These are phyloP conservation scores for Porphyrio hochstetteri DNA, from an alignment of 2,113 vertebrate species.

Conservation along the genomic window DNA sequence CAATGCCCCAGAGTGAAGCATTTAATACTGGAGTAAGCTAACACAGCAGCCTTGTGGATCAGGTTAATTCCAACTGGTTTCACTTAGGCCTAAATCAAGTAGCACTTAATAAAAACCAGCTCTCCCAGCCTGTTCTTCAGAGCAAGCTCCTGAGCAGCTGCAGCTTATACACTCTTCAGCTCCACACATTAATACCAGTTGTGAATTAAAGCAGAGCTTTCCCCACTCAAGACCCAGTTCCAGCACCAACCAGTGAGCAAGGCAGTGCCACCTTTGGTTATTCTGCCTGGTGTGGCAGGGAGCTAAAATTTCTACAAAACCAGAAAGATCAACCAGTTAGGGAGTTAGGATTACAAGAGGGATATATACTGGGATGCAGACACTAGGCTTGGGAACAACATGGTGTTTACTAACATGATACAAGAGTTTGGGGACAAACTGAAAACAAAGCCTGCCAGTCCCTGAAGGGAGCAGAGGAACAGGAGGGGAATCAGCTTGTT, in stretches of 20 bases:
- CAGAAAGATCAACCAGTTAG: not conserved
- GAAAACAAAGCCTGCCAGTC: not conserved
- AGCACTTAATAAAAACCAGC: not conserved
- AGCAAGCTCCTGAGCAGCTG: not conserved
- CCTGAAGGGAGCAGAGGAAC: too few relatives aligned
- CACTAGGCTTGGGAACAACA: not conserved
- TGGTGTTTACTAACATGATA: fast-evolving
- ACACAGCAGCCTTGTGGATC: not conserved
- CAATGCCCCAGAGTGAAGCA: not conserved
- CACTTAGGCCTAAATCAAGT: not conserved
- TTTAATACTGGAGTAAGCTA: not conserved
- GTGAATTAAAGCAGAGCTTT: not conserved
- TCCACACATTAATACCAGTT: not conserved
- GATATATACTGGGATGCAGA: not conserved
- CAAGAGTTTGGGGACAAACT: not conserved
- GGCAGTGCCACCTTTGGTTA: fast-evolving
- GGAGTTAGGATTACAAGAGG: not conserved
- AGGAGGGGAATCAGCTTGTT: too few relatives aligned
- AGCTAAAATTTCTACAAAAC: not conserved
- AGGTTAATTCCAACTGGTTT: not conserved
- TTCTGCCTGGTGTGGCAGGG: not conserved
- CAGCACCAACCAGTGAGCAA: not conserved
- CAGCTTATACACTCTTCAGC: not conserved
- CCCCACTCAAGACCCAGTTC: not conserved
- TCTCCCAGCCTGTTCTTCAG: not conserved